phyloP scores from a whole-genome alignment of 2,888 invertebrate genomes.

The Herminia tarsipennalis region DNA sequence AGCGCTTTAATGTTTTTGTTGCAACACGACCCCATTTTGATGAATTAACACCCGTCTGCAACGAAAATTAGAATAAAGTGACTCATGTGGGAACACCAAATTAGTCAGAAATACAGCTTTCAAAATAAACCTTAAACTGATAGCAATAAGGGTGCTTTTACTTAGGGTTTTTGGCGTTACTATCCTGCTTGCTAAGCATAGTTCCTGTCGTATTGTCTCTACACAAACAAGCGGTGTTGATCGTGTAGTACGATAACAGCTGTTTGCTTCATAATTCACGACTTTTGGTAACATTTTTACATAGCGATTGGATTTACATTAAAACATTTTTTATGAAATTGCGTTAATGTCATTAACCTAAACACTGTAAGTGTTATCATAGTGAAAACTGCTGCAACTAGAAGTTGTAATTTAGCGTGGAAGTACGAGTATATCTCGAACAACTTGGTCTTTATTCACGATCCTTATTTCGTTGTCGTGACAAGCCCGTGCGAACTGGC shows the following conservation, averaged over 20 bases:
- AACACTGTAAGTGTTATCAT: too few species aligned
- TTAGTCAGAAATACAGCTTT: slow-evolving; percentile 19
- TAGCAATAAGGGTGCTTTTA: slow-evolving; percentile 28
- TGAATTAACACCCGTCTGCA: slow-evolving; percentile 35
- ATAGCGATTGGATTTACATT: slow-evolving; percentile 37
- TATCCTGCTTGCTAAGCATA: slow-evolving; percentile 57
- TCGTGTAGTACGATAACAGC: slow-evolving; percentile 59
- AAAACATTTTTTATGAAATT: background rate
- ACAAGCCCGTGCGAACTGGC: too few species aligned
- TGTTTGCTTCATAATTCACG: slow-evolving; percentile 47
- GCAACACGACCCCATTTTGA: slow-evolving; percentile 37
- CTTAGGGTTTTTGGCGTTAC: slow-evolving; percentile 15
- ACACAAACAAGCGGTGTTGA: slow-evolving; percentile 61
- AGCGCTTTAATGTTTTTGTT: slow-evolving; percentile 13
- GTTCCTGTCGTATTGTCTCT: slow-evolving; percentile 79
- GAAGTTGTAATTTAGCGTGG: too few species aligned
- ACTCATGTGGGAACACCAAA: slow-evolving; percentile 39
- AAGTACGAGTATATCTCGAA: too few species aligned
- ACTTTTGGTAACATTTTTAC: slow-evolving; percentile 32
- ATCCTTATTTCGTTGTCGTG: too few species aligned
- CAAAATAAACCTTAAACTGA: slow-evolving; percentile 41
- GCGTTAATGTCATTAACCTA: background rate
- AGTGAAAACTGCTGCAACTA: too few species aligned
- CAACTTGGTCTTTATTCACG: too few species aligned
- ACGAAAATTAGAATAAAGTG: slow-evolving; percentile 37